phyloP scores from a whole-genome alignment of 2,888 invertebrate species.

The Ectemnius lituratus region DNA sequence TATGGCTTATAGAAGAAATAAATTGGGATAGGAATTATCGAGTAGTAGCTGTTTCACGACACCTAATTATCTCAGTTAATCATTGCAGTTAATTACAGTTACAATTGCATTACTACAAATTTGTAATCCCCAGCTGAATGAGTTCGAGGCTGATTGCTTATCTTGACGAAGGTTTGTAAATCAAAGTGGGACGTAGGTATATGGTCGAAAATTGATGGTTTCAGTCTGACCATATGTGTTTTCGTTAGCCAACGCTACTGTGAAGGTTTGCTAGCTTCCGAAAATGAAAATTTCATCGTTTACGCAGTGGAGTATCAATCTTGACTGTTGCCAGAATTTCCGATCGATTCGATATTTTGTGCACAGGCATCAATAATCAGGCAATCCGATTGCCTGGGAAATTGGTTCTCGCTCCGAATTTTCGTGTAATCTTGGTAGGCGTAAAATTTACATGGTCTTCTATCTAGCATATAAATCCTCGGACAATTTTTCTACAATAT shows the following conservation, averaged over 20 bases:
- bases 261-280: background rate
- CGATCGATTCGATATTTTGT: slow-evolving; percentile 18
- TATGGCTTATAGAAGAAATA: too few species aligned
- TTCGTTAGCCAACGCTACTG: slow-evolving; percentile 5
- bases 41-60: too few species aligned
- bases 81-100: too few species aligned
- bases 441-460: slow-evolving; percentile 25
- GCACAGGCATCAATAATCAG: slow-evolving; percentile 49
- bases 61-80: too few species aligned
- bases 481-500: slow-evolving; percentile 1
- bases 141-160: too few species aligned
- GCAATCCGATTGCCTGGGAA: slow-evolving; percentile 34
- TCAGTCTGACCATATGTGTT: slow-evolving; percentile 8
- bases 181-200: too few species aligned
- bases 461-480: slow-evolving; percentile 58
- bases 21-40: too few species aligned
- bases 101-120: too few species aligned
- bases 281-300: background rate
- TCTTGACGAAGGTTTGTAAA: too few species aligned
- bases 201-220: too few species aligned
- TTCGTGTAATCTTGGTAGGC: slow-evolving; percentile 27
- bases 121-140: too few species aligned
- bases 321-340: background rate
- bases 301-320: slow-evolving; percentile 20
- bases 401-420: slow-evolving; percentile 49